Percentiles rank a stretch among this genome's conserved stretches.
These are phyloP conservation scores for Phenganax subtilis DNA, from an alignment of 92 coral and sea anemone species.

Conservation along the genomic window DNA sequence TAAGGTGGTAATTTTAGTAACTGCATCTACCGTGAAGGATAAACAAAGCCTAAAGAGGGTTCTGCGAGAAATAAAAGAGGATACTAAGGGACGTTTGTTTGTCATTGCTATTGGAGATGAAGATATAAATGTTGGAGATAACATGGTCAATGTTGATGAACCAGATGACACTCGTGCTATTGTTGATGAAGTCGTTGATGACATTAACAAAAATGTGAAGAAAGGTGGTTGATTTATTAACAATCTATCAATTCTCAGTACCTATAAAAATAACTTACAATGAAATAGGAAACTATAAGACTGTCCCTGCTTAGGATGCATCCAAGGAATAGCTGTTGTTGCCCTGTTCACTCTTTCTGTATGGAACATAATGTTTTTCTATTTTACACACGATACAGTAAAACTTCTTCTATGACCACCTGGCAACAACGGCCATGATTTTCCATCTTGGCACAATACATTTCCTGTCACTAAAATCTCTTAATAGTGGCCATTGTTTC, in stretches of 20 bases:
- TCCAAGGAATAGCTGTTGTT: too few relatives aligned
- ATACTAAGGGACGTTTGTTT: constrained; percentile 3
- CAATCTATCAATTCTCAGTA: background rate
- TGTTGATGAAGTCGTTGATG: constrained; percentile 21
- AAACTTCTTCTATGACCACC: too few relatives aligned
- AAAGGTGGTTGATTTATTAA: constrained; percentile 38
- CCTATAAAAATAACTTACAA: background rate
- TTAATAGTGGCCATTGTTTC: too few relatives aligned
- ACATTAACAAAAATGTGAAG: constrained; percentile 28
- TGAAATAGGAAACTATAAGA: too few relatives aligned
- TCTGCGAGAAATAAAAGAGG: constrained; percentile 2
- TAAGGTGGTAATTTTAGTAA: constrained; percentile 58
- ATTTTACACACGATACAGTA: too few relatives aligned
- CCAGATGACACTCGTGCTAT: constrained; percentile 30
- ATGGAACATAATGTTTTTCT: too few relatives aligned
- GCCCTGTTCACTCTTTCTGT: too few relatives aligned
- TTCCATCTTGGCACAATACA: too few relatives aligned
- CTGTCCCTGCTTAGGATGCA: too few relatives aligned
- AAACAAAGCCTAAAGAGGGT: background rate
- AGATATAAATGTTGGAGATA: constrained; percentile 30
- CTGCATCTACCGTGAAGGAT: constrained; percentile 44
- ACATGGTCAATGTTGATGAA: constrained; percentile 33
- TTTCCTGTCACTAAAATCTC: too few relatives aligned
- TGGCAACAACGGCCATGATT: too few relatives aligned
- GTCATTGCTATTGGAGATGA: constrained; percentile 28